phyloP scores from a whole-genome alignment of 2,113 vertebrate genomes.

The Spea bombifrons region DNA sequence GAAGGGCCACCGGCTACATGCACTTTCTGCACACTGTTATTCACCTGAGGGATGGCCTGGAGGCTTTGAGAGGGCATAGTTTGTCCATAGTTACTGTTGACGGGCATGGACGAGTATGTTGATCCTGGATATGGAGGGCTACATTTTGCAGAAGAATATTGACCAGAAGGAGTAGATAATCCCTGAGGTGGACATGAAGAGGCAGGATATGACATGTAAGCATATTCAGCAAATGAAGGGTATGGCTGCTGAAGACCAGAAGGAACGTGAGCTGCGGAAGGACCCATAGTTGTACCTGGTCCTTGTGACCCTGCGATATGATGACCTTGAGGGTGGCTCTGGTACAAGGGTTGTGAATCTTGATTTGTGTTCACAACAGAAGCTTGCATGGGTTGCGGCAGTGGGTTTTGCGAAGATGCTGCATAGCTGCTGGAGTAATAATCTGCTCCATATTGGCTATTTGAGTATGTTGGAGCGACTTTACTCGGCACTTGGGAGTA shows the following conservation, averaged over 20 bases:
- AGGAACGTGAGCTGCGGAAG: constrained; percentile 62
- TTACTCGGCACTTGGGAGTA: constrained; percentile 74
- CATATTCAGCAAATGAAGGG: constrained; percentile 70
- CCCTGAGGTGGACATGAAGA: constrained; percentile 69
- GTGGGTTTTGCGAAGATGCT: constrained; percentile 64
- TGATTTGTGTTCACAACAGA: constrained; percentile 56
- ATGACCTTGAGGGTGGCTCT: constrained; percentile 52
- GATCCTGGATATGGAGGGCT: constrained; percentile 69
- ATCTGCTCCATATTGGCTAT: constrained; percentile 67
- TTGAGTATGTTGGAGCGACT: constrained; percentile 64
- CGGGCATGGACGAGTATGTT: constrained; percentile 71
- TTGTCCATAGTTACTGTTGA: constrained; percentile 73
- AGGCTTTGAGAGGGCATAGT: constrained; percentile 71
- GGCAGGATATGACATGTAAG: constrained; percentile 62
- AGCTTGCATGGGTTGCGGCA: constrained; percentile 56
- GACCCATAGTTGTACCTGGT: constrained; percentile 56
- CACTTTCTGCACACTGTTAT: neutral
- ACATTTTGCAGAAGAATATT: constrained; percentile 57
- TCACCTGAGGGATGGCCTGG: constrained; percentile 50
- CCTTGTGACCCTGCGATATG: constrained; percentile 55
- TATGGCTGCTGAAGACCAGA: constrained; percentile 71
- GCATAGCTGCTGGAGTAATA: constrained; percentile 78
- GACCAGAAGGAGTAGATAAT: constrained; percentile 66
- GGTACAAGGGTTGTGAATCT: constrained; percentile 67
- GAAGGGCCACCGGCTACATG: neutral